Base-by-base conservation (phyloP, 2,888 invertebrate genomes). In the Anarsia innoxiella region DNA sequence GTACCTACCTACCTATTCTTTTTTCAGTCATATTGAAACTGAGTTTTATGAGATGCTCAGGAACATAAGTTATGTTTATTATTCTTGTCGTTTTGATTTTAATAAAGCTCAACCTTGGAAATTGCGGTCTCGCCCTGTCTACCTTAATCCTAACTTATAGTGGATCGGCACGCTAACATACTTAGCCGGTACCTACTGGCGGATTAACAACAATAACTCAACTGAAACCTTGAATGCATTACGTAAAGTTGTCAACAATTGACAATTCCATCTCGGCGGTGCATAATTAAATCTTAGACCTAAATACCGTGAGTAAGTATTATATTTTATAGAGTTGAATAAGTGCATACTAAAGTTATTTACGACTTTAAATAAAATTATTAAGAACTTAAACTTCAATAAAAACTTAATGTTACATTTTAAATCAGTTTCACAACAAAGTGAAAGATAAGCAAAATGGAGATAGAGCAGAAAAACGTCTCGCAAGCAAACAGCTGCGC, bases 401-500 rank as follows among this genome's bases (percentile, higher is more conserved):
- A n/a, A n/a, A n/a, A n/a, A n/a, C n/a, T n/a, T n/a, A n/a, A n/a
- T n/a, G n/a, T n/a, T n/a, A n/a, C n/a, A n/a, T n/a, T n/a, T n/a
- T n/a, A n/a, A n/a, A n/a, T n/a, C n/a, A n/a, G n/a, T n/a, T n/a
- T n/a, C n/a, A n/a, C n/a, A n/a, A n/a, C n/a, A n/a, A n/a, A n/a
- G n/a, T n/a, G n/a, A n/a, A n/a, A n/a, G n/a, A n/a, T n/a, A n/a
- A n/a, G n/a, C n/a, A n/a, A n/a, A n/a, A n/a, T n/a, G n/a, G n/a
- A n/a, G n/a, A n/a, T n/a, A n/a, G n/a, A n/a, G n/a, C n/a, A n/a
- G n/a, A n/a, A n/a, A n/a, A n/a, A n/a, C n/a, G n/a, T n/a, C n/a
- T n/a, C n/a, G n/a, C n/a, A n/a, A n/a, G n/a, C n/a, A n/a, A 19
- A 8, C 8, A 19, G 31, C 30, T 29, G 38, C 39, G 39, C 40